phyloP scores from a whole-genome alignment of 2,888 invertebrate genomes.

The Sceliomorpha sp. region DNA sequence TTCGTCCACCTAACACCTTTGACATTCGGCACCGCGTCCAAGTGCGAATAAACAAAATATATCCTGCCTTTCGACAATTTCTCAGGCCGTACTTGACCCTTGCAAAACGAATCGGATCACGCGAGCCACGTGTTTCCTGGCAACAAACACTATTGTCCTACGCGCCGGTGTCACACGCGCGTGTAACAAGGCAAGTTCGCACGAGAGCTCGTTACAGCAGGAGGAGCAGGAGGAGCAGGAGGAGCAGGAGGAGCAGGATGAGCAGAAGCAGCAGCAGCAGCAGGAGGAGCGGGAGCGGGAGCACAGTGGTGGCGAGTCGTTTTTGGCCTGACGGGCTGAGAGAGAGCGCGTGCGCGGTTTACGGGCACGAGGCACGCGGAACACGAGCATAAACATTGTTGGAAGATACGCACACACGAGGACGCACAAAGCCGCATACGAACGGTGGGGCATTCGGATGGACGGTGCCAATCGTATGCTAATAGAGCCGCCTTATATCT shows the following conservation, averaged over 20 bases:
- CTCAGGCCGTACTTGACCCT: too few relatives aligned
- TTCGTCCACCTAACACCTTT: too few relatives aligned
- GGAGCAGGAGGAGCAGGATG: too few relatives aligned
- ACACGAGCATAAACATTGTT: constrained; percentile 77
- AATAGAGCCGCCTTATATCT: constrained; percentile 71
- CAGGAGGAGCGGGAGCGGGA: too few relatives aligned
- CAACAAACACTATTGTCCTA: constrained; percentile 51
- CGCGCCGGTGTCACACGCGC: constrained; percentile 46
- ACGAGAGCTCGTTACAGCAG: constrained; percentile 51
- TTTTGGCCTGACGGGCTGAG: constrained; percentile 54
- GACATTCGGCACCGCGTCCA: too few relatives aligned
- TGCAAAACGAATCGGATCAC: too few relatives aligned
- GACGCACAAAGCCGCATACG: constrained; percentile 62
- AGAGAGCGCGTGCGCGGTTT: constrained; percentile 76
- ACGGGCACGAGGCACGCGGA: constrained; percentile 70
- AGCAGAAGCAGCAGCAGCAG: too few relatives aligned
- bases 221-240: too few relatives aligned
- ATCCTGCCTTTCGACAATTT: too few relatives aligned
- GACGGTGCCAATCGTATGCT: constrained; percentile 79
- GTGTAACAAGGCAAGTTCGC: constrained; percentile 57
- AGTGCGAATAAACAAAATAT: too few relatives aligned
- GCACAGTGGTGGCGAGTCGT: constrained; percentile 43
- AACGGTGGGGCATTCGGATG: constrained; percentile 70
- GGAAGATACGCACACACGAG: constrained; percentile 69
- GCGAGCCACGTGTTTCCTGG: constrained; percentile 41